Conservation (phyloP, 2,888 invertebrate genomes). For the Rhorus exstirpatorius region DNA sequence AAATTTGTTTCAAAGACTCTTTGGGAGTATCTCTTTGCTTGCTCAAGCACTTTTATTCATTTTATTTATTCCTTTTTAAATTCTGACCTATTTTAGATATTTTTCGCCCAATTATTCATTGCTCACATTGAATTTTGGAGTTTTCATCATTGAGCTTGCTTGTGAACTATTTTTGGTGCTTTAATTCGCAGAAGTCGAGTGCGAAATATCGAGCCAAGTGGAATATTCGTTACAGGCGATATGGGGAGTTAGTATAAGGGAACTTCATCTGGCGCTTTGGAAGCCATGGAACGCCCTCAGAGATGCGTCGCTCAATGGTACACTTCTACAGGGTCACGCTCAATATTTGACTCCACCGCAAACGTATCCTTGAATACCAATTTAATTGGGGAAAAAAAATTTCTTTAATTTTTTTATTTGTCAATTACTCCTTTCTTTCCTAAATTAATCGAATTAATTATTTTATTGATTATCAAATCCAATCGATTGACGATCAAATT, state of each 20-base stretch:
- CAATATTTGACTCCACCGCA: constrained; percentile 84
- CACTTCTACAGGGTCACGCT: constrained; percentile 87
- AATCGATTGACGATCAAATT: too few species aligned
- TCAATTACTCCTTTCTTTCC: too few species aligned
- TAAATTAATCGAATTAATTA: neutral
- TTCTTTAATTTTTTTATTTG: neutral
- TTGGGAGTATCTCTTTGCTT: too few species aligned
- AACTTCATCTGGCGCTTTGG: constrained; percentile 92
- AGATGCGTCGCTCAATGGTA: constrained; percentile 88
- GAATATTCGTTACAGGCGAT: constrained; percentile 91
- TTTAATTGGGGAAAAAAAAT: neutral
- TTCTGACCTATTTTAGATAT: neutral
- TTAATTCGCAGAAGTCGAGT: constrained; percentile 90
- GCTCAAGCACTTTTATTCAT: too few species aligned
- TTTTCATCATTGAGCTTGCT: neutral
- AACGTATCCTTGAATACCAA: constrained; percentile 82
- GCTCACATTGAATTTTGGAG: constrained; percentile 65
- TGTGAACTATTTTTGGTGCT: neutral
- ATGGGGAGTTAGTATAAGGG: constrained; percentile 93
- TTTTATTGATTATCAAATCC: too few species aligned
- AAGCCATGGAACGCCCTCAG: constrained; percentile 90
- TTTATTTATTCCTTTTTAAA: too few species aligned
- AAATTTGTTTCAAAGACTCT: too few species aligned
- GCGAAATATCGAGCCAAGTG: constrained; percentile 92
- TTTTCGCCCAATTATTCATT: constrained; percentile 14